Conservation (phyloP, 2,113 vertebrate genomes). For the Lepus americanus region DNA sequence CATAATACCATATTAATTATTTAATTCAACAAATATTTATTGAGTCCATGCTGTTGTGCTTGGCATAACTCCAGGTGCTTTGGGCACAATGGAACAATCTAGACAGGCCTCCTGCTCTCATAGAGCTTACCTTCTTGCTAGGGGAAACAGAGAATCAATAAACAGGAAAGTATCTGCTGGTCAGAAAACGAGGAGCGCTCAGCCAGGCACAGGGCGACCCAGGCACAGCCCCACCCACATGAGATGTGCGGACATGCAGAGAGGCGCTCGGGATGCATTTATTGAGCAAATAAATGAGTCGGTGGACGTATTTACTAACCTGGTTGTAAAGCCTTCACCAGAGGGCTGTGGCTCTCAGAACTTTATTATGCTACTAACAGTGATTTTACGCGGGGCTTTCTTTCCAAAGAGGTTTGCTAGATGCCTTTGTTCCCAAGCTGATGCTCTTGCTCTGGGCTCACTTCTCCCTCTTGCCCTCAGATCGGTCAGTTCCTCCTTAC, state of each 20-base stretch:
- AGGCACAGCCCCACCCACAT: background rate
- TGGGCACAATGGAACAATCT: background rate
- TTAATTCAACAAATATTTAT: constrained; percentile 5
- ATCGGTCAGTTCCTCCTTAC: background rate
- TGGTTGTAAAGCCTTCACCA: background rate
- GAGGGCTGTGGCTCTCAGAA: background rate
- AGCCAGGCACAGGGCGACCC: background rate
- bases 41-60: background rate
- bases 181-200: background rate
- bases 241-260: too few species aligned
- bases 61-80: background rate
- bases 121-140: background rate
- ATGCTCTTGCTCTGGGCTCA: background rate
- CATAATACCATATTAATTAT: background rate
- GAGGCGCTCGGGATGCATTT: background rate
- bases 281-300: background rate
- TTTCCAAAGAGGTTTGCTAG: background rate
- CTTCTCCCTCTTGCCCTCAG: background rate
- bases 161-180: background rate
- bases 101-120: background rate
- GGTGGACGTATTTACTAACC: background rate
- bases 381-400: background rate
- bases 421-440: background rate
- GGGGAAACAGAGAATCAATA: background rate
- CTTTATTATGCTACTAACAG: background rate